A percentile compares a stretch with the other conserved stretches of the same genome.
Conservation (phyloP, 2,113 vertebrate species). For the Zapornia atra region DNA sequence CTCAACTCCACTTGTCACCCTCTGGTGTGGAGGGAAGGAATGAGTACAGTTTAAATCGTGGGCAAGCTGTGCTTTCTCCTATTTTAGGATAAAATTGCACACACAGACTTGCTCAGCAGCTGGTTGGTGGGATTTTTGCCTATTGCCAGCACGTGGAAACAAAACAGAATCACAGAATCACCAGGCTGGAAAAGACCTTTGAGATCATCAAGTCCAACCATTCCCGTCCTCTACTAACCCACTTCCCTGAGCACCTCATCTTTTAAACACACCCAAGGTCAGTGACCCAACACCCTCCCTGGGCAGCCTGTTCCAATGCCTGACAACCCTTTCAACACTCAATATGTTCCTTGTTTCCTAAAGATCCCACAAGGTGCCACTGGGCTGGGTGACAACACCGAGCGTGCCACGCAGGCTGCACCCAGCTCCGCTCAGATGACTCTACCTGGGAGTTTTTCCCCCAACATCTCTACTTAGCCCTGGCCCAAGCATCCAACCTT, state of each 20-base stretch:
- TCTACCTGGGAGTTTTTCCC: background rate
- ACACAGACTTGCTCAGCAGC: background rate
- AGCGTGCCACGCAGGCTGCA: background rate
- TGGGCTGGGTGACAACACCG: background rate
- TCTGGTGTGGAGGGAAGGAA: background rate
- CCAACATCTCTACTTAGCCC: background rate
- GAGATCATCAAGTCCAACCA: too few relatives aligned
- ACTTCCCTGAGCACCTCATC: too few relatives aligned
- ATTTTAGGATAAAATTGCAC: background rate
- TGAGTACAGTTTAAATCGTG: background rate
- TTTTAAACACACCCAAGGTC: too few relatives aligned
- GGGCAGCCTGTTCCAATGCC: too few relatives aligned
- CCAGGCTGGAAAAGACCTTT: too few relatives aligned
- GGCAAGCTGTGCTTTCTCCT: background rate
- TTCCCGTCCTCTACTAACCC: too few relatives aligned
- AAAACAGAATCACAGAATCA: background rate
- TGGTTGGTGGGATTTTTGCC: background rate
- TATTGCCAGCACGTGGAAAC: constrained; percentile 1
- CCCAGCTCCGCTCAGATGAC: background rate
- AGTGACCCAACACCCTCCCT: too few relatives aligned
- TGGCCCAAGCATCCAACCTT: background rate
- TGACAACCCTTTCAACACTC: background rate
- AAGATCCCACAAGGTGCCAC: background rate
- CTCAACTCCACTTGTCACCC: background rate
- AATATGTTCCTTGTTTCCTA: background rate